A percentile compares a stretch with the other conserved stretches of the same genome.
Evolutionary conservation across 2,113 vertebrate species (phyloP).

Genomic region (Zingel zingel): DNA sequence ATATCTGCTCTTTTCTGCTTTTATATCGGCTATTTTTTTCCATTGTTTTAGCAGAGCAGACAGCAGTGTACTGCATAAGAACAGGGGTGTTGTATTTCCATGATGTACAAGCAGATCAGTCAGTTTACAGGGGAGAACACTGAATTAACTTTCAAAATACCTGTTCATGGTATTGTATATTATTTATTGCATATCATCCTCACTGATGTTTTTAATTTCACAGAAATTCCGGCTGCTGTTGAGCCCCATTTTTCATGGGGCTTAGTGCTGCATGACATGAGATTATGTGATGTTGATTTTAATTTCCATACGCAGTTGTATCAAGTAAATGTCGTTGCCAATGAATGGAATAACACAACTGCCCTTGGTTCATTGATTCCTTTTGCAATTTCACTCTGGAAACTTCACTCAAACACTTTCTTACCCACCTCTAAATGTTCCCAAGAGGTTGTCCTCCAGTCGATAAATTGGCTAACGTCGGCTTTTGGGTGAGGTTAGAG

Average conservation of each 20-base stretch:
- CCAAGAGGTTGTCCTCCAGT: conserved; percentile 12
- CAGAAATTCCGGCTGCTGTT: neutral
- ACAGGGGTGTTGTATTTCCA: conserved; percentile 24
- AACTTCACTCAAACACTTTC: conserved; percentile 17
- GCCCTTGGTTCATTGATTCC: neutral
- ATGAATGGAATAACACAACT: neutral
- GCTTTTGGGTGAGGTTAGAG: conserved; percentile 45
- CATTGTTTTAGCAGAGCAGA: conserved; percentile 34
- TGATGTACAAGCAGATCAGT: conserved; percentile 1
- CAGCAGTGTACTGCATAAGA: conserved; percentile 10
- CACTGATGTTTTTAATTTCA: neutral
- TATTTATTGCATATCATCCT: conserved; percentile 6
- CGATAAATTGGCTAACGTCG: conserved; percentile 45
- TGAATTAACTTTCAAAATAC: conserved; percentile 28
- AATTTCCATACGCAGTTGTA: neutral
- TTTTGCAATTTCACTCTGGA: neutral
- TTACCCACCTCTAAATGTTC: conserved; percentile 31
- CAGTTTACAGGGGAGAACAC: neutral
- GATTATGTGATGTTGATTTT: conserved; percentile 13
- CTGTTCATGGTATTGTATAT: neutral
- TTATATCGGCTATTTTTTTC: conserved; percentile 11
- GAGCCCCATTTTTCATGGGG: neutral
- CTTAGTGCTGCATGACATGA: conserved; percentile 3
- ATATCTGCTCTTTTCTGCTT: conserved; percentile 34
- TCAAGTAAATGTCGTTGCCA: neutral